These are phyloP conservation scores for Oophaga pumilio DNA, from an alignment of 2,113 vertebrate species.

Conservation along the genomic window DNA sequence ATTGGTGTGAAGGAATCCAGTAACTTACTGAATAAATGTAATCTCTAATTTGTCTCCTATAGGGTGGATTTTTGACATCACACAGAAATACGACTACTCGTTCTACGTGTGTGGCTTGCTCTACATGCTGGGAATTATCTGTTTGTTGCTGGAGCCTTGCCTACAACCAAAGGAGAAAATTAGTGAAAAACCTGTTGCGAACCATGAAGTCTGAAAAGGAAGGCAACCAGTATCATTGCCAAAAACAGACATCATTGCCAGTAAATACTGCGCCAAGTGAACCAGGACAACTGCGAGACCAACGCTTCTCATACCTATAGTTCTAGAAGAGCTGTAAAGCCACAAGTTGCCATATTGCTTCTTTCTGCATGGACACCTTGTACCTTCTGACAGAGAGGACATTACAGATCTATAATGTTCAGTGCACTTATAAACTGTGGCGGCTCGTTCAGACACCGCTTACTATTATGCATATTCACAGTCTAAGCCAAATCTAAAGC, in stretches of 20 bases:
- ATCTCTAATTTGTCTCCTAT: conserved; percentile 63
- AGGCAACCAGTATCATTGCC: background rate
- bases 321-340: background rate
- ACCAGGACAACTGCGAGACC: background rate
- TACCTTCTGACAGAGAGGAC: background rate
- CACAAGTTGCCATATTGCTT: background rate
- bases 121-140: conserved; percentile 77
- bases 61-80: conserved; percentile 84
- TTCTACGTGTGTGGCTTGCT: conserved; percentile 80
- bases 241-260: background rate
- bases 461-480: background rate
- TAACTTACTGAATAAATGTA: background rate
- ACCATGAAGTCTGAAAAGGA: conserved; percentile 11
- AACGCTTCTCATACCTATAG: background rate
- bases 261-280: background rate
- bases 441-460: background rate
- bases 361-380: background rate
- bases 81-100: conserved; percentile 79
- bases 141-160: conserved; percentile 75
- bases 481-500: conserved; percentile 13
- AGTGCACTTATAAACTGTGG: background rate
- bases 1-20: background rate
- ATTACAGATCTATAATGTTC: background rate
- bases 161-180: conserved; percentile 67
- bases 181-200: conserved; percentile 61